These are phyloP conservation scores for Acanthurus lineatus DNA, from an alignment of 2,797 vertebrate species.

Conservation along the genomic window DNA sequence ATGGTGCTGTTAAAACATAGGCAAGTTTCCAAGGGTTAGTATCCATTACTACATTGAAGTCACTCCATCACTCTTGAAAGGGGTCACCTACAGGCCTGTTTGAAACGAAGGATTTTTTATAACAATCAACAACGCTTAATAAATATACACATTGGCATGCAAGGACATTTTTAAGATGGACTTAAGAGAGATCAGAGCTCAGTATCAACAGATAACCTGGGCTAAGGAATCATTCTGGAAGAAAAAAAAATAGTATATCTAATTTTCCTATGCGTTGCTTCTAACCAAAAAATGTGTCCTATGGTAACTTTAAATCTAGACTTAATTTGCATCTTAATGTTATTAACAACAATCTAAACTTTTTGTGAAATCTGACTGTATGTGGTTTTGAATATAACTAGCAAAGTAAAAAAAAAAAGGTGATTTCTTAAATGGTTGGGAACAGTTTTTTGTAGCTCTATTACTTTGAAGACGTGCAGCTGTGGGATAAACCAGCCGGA, in stretches of 20 bases:
- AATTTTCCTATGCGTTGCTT: no score
- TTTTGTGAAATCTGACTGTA: no score
- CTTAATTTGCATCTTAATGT: no score
- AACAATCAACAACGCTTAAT: neutral
- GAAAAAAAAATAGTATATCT: neutral
- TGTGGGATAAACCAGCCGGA: neutral
- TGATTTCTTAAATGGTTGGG: neutral
- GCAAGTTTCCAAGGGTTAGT: neutral
- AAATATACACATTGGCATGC: neutral
- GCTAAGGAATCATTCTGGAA: no score
- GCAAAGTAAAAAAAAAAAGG: neutral
- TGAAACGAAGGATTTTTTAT: neutral
- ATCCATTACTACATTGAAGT: no score
- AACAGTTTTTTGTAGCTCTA: no score
- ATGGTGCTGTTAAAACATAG: conserved; percentile 80
- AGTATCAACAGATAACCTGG: no score
- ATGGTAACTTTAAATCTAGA: no score
- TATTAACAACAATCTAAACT: no score
- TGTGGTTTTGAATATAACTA: neutral
- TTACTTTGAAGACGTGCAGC: neutral
- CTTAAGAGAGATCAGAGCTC: neutral
- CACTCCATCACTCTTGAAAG: no score
- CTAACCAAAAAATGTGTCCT: no score
- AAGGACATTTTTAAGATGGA: neutral
- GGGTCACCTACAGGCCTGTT: no score